Percentiles rank a stretch among this genome's conserved stretches.
Evolutionary conservation across 2,113 vertebrate species (phyloP).

Genomic region (Phoxinus phoxinus): DNA sequence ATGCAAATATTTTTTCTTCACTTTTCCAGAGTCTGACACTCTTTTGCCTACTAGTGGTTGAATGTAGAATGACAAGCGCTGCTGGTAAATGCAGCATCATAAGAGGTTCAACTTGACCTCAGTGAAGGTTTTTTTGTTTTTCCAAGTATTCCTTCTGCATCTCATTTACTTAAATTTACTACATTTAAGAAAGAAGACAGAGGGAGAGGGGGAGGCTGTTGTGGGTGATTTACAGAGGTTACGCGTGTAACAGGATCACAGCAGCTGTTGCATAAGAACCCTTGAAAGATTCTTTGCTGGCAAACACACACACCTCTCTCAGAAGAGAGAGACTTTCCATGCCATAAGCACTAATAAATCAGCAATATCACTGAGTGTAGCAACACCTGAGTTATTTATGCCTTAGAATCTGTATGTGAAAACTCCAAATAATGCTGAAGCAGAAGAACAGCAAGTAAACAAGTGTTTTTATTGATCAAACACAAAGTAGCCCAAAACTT

Average conservation of each 20-base stretch:
- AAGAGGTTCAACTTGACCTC: slow-evolving; percentile 9
- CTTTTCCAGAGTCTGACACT: neutral
- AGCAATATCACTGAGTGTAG: neutral
- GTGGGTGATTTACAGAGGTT: neutral
- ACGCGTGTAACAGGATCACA: neutral
- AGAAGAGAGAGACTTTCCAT: slow-evolving; percentile 6
- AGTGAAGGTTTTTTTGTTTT: neutral
- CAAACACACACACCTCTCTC: neutral
- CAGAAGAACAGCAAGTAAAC: neutral
- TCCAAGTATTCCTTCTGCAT: slow-evolving; percentile 7
- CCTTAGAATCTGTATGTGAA: neutral
- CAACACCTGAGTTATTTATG: neutral
- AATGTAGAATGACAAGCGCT: neutral
- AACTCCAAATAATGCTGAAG: neutral
- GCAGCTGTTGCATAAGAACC: slow-evolving; percentile 1
- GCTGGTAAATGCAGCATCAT: neutral
- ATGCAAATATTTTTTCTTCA: neutral
- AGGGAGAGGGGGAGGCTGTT: neutral
- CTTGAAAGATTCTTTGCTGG: neutral
- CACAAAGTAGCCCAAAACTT: neutral
- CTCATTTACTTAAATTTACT: neutral
- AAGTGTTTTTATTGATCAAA: neutral
- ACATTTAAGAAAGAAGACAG: neutral
- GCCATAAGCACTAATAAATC: neutral
- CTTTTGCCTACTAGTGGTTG: slow-evolving; percentile 6